A percentile compares a stretch with the other conserved stretches of the same genome.
These are phyloP conservation scores for Sebastes glaucus DNA, from an alignment of 2,797 vertebrate species.

Conservation along the genomic window DNA sequence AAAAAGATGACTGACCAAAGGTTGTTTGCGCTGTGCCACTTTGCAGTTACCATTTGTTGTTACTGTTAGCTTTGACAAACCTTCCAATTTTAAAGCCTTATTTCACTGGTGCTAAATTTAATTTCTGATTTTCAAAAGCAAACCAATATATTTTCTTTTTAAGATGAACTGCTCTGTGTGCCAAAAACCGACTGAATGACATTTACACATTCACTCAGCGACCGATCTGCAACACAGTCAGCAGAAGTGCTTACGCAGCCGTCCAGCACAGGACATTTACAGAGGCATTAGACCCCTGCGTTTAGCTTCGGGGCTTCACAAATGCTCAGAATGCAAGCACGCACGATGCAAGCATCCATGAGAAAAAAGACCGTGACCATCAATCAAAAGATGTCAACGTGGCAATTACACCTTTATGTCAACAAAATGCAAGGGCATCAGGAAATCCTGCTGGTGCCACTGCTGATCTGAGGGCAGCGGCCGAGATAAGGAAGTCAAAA, in stretches of 20 bases:
- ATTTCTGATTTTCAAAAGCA: neutral
- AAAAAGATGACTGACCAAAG: no score
- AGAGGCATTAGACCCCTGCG: constrained; percentile 22
- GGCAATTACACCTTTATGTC: constrained; percentile 29
- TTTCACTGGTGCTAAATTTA: neutral
- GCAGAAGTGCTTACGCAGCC: constrained; percentile 34
- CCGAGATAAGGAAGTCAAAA: constrained; percentile 65
- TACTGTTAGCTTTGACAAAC: neutral
- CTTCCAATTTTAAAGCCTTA: neutral
- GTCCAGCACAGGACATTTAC: constrained; percentile 32
- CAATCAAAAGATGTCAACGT: constrained; percentile 31
- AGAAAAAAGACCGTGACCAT: constrained; percentile 21
- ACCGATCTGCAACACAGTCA: constrained; percentile 32
- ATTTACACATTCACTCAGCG: constrained; percentile 38
- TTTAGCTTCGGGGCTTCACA: constrained; percentile 22
- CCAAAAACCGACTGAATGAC: neutral
- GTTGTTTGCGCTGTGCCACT: no score
- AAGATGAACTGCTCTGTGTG: neutral
- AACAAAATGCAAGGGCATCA: constrained; percentile 48
- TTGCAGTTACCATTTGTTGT: no score
- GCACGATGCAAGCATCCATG: constrained; percentile 4
- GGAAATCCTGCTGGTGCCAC: constrained; percentile 50
- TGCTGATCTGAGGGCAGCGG: constrained; percentile 37
- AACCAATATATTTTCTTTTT: no score
- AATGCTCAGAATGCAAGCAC: constrained; percentile 35